phyloP scores from a whole-genome alignment of 2,113 vertebrate genomes.

The Podilymbus podiceps region DNA sequence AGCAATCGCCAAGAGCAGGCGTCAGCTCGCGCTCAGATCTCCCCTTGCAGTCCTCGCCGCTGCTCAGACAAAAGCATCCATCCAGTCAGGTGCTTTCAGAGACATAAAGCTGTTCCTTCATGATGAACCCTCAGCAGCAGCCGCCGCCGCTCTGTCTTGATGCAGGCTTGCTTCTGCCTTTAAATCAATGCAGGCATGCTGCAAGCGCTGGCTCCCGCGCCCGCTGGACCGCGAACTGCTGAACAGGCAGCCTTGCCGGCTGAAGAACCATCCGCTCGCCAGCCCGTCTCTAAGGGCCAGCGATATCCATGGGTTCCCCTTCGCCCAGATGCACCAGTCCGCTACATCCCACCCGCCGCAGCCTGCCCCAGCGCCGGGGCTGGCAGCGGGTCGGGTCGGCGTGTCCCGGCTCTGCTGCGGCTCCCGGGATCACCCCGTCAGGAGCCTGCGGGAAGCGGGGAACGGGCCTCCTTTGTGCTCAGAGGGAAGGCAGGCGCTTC shows the following conservation, averaged over 20 bases:
- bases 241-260: neutral
- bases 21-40: neutral
- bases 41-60: neutral
- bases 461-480: slow-evolving; percentile 3
- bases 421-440: slow-evolving; percentile 23
- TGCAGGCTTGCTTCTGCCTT: slow-evolving; percentile 35
- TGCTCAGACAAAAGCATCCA: slow-evolving; percentile 8
- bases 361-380: neutral
- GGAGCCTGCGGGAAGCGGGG: neutral
- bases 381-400: neutral
- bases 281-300: neutral
- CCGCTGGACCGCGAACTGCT: slow-evolving; percentile 51
- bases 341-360: neutral
- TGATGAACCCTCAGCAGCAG: neutral
- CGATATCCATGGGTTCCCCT: neutral
- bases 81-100: neutral
- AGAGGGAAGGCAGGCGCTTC: neutral
- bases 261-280: neutral
- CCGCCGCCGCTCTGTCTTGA: neutral
- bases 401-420: neutral
- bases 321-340: neutral
- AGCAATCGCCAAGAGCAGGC: neutral
- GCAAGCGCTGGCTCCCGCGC: slow-evolving; percentile 40
- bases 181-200: slow-evolving; percentile 52
- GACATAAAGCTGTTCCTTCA: neutral